Evolutionary conservation across 2,888 invertebrate species (phyloP), one percentile per base, ranked within the genome.

Genomic region (Caenorhabditis sinica): DNA sequence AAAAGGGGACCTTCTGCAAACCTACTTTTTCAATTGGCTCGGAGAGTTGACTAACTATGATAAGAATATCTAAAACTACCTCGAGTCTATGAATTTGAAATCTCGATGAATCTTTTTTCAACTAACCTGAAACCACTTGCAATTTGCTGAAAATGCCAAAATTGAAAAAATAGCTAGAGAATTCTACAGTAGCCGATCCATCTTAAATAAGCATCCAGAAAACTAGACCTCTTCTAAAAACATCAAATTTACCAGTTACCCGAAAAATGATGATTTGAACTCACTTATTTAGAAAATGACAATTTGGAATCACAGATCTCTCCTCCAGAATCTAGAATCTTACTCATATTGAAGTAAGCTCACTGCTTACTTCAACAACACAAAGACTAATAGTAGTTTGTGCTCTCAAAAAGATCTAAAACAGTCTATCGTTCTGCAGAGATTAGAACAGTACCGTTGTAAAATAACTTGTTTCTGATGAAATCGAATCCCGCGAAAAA

Each of bases 391-490:
- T n/a, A 56, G 60, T 60, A 60, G 30, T 60, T 60, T 60, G 60
- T 60, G 60, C 60, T 60, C 60, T 17, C 11, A 15, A 49, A 30
- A 60, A 68, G 68, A 51, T 68, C 68, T 68, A 68, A 68, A 68
- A 53, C 51, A 33, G 68, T 68, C 33, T 49, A n/a, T n/a, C 40
- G 9, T 40, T 40, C 40, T 66, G 30, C 66, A 66, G 17, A n/a
- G 17, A 45, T 60, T 30, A 23, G 23, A 43, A n/a, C 33, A 15
- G 33, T 23, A 28, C 25, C 28, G 13, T 56, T 56, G 56, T 56
- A 20, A 23, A 28, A 51, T 53, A 79, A 80, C 80, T 80, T 60
- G 80, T 80, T 80, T 80, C 80, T 80, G 80, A 80, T 80, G 80
- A 58, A 80, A 80, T 72, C 49, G 25, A 56, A 65, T 63, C 65